Conservation (phyloP, 2,888 invertebrate genomes). For the Synergus laeviventris region DNA sequence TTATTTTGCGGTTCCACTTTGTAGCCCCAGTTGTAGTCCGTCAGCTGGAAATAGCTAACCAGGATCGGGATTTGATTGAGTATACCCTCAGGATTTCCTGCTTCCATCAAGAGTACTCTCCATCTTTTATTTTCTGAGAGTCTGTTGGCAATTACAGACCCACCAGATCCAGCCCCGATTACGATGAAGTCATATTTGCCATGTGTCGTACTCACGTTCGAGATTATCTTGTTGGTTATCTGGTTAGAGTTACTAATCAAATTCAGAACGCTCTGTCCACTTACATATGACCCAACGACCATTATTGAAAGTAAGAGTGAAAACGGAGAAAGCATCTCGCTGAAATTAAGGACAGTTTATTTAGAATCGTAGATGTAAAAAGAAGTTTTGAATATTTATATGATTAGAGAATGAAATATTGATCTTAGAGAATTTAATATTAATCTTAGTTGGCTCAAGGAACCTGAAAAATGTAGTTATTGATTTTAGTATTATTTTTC, state of each 20-base stretch:
- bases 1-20: conserved; percentile 81
- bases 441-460: not conserved
- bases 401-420: not conserved
- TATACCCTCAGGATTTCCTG: conserved; percentile 78
- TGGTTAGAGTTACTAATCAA: conserved; percentile 58
- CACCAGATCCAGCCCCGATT: conserved; percentile 84
- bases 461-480: not conserved
- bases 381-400: not conserved
- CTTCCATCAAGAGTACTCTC: conserved; percentile 83
- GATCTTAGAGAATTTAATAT: not conserved
- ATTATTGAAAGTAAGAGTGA: conserved; percentile 35
- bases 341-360: conserved; percentile 42
- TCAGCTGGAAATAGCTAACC: conserved; percentile 79
- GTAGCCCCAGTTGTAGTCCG: conserved; percentile 85
- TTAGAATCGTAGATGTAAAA: not conserved
- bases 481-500: not conserved
- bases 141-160: conserved; percentile 84
- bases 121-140: conserved; percentile 81
- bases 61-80: conserved; percentile 80
- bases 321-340: conserved; percentile 44
- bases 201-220: conserved; percentile 66
- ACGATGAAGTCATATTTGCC: conserved; percentile 82
- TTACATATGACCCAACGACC: conserved; percentile 15
- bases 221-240: conserved; percentile 55
- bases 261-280: conserved; percentile 58